A percentile compares a stretch with the other conserved stretches of the same genome.
phyloP scores from a whole-genome alignment of 2,888 invertebrate species.

The Autographa gamma region DNA sequence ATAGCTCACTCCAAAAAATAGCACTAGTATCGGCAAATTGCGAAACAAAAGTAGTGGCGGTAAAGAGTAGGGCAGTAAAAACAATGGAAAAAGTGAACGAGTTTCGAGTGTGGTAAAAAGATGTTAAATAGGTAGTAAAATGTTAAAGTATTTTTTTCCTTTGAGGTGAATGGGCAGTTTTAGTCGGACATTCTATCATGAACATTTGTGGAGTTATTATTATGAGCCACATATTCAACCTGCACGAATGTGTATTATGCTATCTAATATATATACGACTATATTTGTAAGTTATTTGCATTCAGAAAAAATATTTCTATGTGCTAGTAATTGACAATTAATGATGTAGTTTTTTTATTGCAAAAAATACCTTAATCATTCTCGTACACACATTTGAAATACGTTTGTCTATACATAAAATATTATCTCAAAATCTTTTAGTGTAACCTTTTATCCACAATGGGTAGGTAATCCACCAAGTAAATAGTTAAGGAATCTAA shows the following conservation, averaged over 20 bases:
- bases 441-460: too few relatives aligned
- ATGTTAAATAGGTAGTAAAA: slow-evolving; percentile 41
- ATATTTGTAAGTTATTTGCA: too few relatives aligned
- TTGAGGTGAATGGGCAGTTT: slow-evolving; percentile 28
- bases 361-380: too few relatives aligned
- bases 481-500: neutral
- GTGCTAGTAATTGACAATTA: too few relatives aligned
- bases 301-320: too few relatives aligned
- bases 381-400: too few relatives aligned
- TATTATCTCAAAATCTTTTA: too few relatives aligned
- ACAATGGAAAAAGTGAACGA: slow-evolving; percentile 39
- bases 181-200: neutral
- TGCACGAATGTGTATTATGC: too few relatives aligned
- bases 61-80: slow-evolving; percentile 59
- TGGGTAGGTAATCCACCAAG: neutral
- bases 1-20: slow-evolving; percentile 59
- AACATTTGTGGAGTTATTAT: neutral
- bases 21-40: slow-evolving; percentile 72
- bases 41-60: slow-evolving; percentile 75
- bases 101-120: slow-evolving; percentile 35
- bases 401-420: too few relatives aligned
- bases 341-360: too few relatives aligned
- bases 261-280: too few relatives aligned
- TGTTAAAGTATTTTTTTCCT: slow-evolving; percentile 31
- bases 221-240: too few relatives aligned